Base-by-base conservation (phyloP, 2,113 vertebrate species). In the Onychorhynchus coronatus region DNA sequence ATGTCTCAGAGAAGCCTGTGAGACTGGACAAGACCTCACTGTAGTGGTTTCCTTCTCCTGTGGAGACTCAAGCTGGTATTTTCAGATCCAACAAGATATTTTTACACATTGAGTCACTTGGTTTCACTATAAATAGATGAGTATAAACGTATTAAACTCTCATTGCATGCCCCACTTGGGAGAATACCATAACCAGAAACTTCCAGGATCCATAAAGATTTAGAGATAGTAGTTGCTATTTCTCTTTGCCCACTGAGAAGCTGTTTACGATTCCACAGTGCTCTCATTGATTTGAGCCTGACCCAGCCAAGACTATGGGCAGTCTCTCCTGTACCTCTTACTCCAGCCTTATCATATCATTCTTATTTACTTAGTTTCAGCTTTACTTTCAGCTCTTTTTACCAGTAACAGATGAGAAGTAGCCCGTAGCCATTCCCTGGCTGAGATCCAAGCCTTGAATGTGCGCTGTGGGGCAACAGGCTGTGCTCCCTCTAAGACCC, bases 391-490 rank as follows among this genome's bases (percentile, higher is more conserved):
- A 85, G 19, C 21, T 67, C 33, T 50, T 55, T 55, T 72, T 27
- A 79, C 59, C 33, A 79, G n/a, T 14, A 70, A 12, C 27, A 49
- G 22, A 44, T 14, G 17, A 65, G 56, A 79, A 78, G 28, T 44
- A 56, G 15, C 44, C 44, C 0, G 0, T 37, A 21, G 9, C 12
- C 9, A 16, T 47, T 83, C 30, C 3, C 12, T 55, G 46, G 23
- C 58, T 30, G 59, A 61, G 63, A 66, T 25, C 62, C 62, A 62
- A 84, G 42, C 22, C 31, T 85, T 53, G 42, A 2, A 8, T 6
- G 3, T 1, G 3, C 0, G 0, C 55, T 90, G 53, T 39, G 66
- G 58, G 25, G 73, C 71, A 72, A 23, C 0, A 8, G 62, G 30
- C 58, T 0, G 0, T 65, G 78, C 5, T 89, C 2, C 39, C 10